A percentile compares a stretch with the other conserved stretches of the same genome.
Conservation (phyloP, 1,140 invertebrate genomes). For the Papilio glaucus region DNA sequence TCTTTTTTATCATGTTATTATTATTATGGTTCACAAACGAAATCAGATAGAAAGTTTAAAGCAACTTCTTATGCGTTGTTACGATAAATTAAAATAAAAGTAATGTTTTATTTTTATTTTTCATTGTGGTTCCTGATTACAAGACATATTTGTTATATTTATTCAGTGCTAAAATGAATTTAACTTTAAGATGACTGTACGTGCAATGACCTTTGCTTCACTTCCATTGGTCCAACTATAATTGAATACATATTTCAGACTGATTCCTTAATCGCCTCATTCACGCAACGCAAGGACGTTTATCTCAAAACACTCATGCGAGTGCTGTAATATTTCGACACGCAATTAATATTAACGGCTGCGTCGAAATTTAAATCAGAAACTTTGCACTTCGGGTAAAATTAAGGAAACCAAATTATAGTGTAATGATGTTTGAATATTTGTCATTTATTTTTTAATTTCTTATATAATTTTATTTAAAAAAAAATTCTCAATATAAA, state of each 20-base stretch:
- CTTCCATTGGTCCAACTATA: neutral
- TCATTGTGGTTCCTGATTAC: conserved; percentile 7
- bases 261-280: conserved; percentile 29
- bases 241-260: conserved; percentile 35
- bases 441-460: too few relatives aligned
- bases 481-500: too few relatives aligned
- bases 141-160: conserved; percentile 9
- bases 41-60: neutral
- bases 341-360: conserved; percentile 34
- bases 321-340: conserved; percentile 31
- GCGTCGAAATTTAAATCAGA: neutral
- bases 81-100: too few relatives aligned
- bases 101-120: conserved; percentile 6
- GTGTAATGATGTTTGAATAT: neutral
- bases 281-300: conserved; percentile 31
- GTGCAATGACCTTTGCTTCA: conserved; percentile 30
- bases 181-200: neutral
- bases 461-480: too few relatives aligned
- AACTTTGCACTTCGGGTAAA: neutral
- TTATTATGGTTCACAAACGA: too few relatives aligned
- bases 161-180: conserved; percentile 11
- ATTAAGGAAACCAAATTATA: neutral
- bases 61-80: conserved; percentile 6
- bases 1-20: too few relatives aligned
- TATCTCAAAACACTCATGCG: conserved; percentile 29